Percentiles rank a stretch among this genome's conserved stretches.
These are phyloP conservation scores for Charina bottae DNA, from an alignment of 2,113 vertebrate species.

Conservation along the genomic window DNA sequence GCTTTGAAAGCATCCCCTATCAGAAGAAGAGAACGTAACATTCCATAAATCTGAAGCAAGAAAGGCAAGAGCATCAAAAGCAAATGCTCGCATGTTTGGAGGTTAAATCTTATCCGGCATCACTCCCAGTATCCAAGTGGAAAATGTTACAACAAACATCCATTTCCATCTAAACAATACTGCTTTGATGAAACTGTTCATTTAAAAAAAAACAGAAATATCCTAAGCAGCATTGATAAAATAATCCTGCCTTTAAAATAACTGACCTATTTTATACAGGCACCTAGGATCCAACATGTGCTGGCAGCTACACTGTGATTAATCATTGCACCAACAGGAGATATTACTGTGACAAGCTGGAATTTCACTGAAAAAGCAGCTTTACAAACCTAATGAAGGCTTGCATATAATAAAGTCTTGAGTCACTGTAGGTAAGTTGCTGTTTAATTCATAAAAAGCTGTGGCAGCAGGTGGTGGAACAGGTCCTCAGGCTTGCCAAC, in stretches of 20 bases:
- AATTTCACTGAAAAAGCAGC: rapidly evolving
- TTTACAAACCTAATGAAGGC: rapidly evolving
- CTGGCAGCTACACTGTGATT: neutral
- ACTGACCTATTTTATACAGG: slow-evolving; percentile 43
- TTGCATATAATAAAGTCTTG: too few relatives aligned
- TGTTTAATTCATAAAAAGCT: rapidly evolving
- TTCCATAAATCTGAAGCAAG: slow-evolving; percentile 31
- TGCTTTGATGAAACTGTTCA: neutral
- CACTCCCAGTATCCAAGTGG: neutral
- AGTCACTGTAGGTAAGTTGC: rapidly evolving
- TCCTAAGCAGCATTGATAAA: slow-evolving; percentile 47
- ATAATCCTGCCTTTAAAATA: slow-evolving; percentile 52
- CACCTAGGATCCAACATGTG: rapidly evolving
- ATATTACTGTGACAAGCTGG: rapidly evolving
- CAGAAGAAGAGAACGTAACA: slow-evolving; percentile 21
- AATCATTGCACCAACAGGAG: neutral
- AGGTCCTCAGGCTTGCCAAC: neutral
- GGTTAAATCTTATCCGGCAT: neutral
- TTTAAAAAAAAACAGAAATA: neutral
- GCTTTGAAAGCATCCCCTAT: slow-evolving; percentile 38
- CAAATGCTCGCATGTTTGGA: neutral
- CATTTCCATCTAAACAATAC: neutral
- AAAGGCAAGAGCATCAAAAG: too few relatives aligned
- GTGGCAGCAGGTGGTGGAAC: neutral
- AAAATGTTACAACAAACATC: neutral